These are phyloP conservation scores for Phlogophora meticulosa DNA, from an alignment of 2,888 invertebrate species.

Conservation along the genomic window DNA sequence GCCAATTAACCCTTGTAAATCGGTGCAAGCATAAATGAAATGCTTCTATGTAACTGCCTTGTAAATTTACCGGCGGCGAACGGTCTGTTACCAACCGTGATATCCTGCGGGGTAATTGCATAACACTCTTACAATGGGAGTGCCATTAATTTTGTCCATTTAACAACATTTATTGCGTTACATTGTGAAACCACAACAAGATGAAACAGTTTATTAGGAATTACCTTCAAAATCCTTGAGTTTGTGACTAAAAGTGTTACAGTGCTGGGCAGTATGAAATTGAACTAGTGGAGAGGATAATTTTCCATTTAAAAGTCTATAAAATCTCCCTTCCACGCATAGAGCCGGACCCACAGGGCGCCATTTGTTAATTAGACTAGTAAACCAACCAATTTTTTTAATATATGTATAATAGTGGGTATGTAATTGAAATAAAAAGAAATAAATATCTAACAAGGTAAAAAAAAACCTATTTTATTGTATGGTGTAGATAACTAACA, in stretches of 20 bases:
- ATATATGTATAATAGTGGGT: background rate
- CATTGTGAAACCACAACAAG: too few relatives aligned
- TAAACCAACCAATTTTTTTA: background rate
- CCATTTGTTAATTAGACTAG: background rate
- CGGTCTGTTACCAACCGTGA: background rate
- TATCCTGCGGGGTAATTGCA: too few relatives aligned
- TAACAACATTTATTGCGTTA: too few relatives aligned
- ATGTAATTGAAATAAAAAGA: too few relatives aligned
- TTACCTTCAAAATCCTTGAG: too few relatives aligned
- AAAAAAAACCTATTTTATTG: too few relatives aligned
- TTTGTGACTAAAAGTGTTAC: too few relatives aligned
- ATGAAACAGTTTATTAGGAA: too few relatives aligned
- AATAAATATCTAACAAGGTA: too few relatives aligned
- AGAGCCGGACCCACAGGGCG: background rate
- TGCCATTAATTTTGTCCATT: too few relatives aligned
- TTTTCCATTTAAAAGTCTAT: background rate
- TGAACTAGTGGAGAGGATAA: background rate
- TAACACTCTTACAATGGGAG: too few relatives aligned
- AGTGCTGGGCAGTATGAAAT: background rate
- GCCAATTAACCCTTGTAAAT: slow-evolving; percentile 47
- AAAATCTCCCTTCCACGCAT: background rate
- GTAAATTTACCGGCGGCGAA: background rate
- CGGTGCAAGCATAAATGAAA: background rate
- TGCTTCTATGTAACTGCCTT: background rate
- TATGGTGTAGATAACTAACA: too few relatives aligned